These are phyloP conservation scores for Sycophaga agraensis DNA, from an alignment of 1,140 invertebrate genomes.

Conservation along the genomic window DNA sequence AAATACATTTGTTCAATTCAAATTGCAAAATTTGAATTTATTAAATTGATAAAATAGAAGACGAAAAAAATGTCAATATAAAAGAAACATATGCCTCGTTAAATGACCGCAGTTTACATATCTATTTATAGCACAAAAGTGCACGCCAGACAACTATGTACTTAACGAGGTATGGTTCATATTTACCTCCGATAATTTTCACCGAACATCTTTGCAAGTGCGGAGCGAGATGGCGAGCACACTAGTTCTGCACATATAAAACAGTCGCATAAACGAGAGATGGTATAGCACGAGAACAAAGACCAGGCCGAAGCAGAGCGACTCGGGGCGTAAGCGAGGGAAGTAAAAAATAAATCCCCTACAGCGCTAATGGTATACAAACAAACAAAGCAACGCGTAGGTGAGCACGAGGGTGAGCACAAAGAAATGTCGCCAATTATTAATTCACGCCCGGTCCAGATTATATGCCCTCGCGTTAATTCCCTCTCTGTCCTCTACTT, in stretches of 20 bases:
- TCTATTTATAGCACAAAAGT: neutral
- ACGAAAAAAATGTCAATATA: too few species aligned
- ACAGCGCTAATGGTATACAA: slow-evolving; percentile 16
- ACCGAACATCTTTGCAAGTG: neutral
- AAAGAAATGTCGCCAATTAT: slow-evolving; percentile 12
- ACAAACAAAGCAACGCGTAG: neutral
- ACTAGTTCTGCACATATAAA: neutral
- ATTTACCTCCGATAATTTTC: neutral
- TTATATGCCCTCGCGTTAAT: neutral
- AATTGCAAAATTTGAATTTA: too few species aligned
- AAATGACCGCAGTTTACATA: too few species aligned
- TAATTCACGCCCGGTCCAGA: slow-evolving; percentile 9
- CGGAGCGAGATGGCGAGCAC: neutral
- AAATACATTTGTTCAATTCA: too few species aligned
- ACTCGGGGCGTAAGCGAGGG: neutral
- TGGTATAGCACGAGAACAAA: neutral
- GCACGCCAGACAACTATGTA: too few species aligned
- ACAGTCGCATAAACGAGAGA: neutral
- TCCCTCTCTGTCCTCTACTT: neutral
- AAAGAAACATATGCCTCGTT: too few species aligned
- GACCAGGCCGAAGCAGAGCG: neutral
- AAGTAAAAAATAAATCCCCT: neutral
- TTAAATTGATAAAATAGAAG: too few species aligned
- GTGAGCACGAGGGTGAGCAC: neutral
- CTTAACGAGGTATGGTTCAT: too few species aligned